Evolutionary conservation across 2,113 vertebrate species (phyloP).

Genomic region (Cyprinodon brontotheroides): DNA sequence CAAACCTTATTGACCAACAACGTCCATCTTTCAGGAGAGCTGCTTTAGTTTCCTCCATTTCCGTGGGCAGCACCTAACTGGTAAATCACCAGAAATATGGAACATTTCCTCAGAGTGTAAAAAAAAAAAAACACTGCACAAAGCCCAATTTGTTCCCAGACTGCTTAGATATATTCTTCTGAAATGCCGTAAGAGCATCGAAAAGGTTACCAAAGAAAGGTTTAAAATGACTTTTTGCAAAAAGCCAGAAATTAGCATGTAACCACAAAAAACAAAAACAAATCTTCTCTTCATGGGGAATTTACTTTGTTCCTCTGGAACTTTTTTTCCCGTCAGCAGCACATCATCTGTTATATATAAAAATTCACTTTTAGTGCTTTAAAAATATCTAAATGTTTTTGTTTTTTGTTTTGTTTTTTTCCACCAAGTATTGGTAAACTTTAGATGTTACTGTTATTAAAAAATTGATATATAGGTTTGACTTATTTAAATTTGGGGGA

Average conservation of each 20-base stretch:
- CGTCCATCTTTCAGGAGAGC: too few relatives aligned
- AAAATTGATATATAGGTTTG: too few relatives aligned
- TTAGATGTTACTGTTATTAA: too few relatives aligned
- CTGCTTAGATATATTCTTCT: not conserved
- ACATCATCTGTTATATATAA: fast-evolving
- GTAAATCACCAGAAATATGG: too few relatives aligned
- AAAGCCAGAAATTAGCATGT: not conserved
- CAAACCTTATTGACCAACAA: too few relatives aligned
- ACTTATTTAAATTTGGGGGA: too few relatives aligned
- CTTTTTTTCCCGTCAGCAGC: not conserved
- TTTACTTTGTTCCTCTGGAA: not conserved
- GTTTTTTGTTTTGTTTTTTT: too few relatives aligned
- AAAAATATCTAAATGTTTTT: not conserved
- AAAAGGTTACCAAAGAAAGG: not conserved
- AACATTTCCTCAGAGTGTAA: not conserved
- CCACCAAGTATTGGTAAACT: too few relatives aligned
- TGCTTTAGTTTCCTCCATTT: too few relatives aligned
- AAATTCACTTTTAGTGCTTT: not conserved
- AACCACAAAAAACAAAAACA: not conserved
- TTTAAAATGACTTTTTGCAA: not conserved
- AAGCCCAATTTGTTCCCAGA: not conserved
- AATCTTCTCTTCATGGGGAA: not conserved
- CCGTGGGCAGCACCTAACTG: too few relatives aligned
- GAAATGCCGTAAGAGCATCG: not conserved
- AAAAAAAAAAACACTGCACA: not conserved